Percentiles rank a stretch among this genome's conserved stretches.
phyloP scores from a whole-genome alignment of 2,888 invertebrate species.

The Deroplatys truncata region DNA sequence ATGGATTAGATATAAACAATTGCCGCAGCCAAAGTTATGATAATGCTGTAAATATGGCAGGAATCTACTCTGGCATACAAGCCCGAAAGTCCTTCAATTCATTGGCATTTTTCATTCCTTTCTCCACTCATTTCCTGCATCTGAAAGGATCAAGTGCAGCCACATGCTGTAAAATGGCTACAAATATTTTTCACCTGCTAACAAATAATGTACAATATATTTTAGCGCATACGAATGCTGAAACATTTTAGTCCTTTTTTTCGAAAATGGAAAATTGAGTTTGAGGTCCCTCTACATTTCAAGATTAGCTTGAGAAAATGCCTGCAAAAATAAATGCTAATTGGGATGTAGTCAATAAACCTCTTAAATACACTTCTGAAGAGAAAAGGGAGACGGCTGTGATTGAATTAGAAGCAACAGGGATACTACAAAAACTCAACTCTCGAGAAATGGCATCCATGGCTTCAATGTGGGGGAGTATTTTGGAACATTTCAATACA shows the following conservation, averaged over 20 bases:
- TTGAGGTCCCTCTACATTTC: too few relatives aligned
- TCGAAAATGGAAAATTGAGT: background rate
- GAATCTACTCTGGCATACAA: background rate
- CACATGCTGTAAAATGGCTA: background rate
- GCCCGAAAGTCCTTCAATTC: background rate
- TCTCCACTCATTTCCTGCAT: too few relatives aligned
- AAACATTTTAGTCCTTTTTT: background rate
- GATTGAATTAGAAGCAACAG: background rate
- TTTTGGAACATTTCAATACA: too few relatives aligned
- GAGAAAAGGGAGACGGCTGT: background rate
- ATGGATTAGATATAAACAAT: background rate
- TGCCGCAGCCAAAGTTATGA: background rate
- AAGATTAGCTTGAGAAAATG: too few relatives aligned
- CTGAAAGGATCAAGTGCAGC: background rate
- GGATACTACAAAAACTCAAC: background rate
- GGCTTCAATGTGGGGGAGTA: background rate
- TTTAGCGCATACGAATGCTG: background rate
- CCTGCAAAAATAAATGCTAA: too few relatives aligned
- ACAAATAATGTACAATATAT: background rate
- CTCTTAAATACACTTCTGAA: background rate
- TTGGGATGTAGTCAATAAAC: too few relatives aligned
- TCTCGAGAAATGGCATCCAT: background rate
- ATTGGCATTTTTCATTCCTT: background rate
- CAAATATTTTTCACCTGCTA: background rate
- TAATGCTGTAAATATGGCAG: background rate